Evolutionary conservation across 1,140 invertebrate species (phyloP), one percentile per base, ranked within the genome.

Genomic region (Phymorhynchus buccinoides): DNA sequence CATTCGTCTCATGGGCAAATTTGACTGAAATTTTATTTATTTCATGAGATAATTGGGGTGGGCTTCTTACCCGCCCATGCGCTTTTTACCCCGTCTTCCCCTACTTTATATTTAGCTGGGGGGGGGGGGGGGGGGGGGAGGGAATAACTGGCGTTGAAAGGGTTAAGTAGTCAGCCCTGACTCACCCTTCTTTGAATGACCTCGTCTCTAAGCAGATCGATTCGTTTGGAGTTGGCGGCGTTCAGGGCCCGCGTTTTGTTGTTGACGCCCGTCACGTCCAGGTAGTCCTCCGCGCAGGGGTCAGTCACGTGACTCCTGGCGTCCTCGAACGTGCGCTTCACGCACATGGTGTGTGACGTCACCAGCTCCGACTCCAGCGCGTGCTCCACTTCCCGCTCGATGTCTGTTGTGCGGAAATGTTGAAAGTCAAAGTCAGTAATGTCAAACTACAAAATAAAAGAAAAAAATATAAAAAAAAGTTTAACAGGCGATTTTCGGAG

Each of bases 331-430:
- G 86, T 89, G 27, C 92, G 79, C 3, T 87, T 75, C 14, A 91
- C 39, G 37, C 88, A 89, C 56, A 90, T 22, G 78, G 88, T 88
- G 52, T 89, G 86, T 66, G 89, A 82, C 62, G 77, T 66, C 35
- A 85, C 75, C 1, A 42, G 75, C 14, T 90, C 89, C 1, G 85
- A 84, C 16, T 89, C 85, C 3, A 91, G 37, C 22, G 91, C 87
- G 16, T 87, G 78, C 16, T 90, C 87, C 9, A 92, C 78, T 75
- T 93, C 91, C 12, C 84, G n/a, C 1, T 89, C 89, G 9, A 90
- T 44, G 39, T 91, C 90, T 92, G 80, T 27, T 0, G 39, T 14
- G n/a, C 12, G 75, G n/a, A n/a, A n/a, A 62, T 62, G 14, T 62
- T 16, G n/a, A 16, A 16, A 62, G 56, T 14, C n/a, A 62, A 62